Base-by-base conservation (phyloP, 2,888 invertebrate species). In the Pristionchus fissidentatus region DNA sequence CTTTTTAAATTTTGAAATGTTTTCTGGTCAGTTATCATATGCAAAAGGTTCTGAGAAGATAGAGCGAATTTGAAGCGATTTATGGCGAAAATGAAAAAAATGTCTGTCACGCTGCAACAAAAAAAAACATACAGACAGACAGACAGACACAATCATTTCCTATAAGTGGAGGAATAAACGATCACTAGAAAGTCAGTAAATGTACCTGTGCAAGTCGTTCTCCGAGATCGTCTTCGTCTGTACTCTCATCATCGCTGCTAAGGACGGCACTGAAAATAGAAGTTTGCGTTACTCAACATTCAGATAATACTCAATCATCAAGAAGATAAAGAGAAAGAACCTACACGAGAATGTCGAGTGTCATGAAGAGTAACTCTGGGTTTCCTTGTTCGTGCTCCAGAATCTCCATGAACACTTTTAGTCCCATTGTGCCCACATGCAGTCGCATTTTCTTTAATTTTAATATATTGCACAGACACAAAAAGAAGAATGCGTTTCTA, bases 361-460 rank as follows among this genome's bases (percentile, higher is more conserved):
- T 96, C 93, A 97, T 96, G 87, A 96, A 96, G 60, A 97, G 95
- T 77, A 97, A 96, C 94, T 99, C 98, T 88, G 95, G 95, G 93
- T 98, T 97, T 77, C 95, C 95, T 90, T 96, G 92, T 93, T 99
- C 98, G 85, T 95, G 95, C 93, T 97, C 96, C 89, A 99, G 93
- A 3, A 97, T 96, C 94, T 93, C 92, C 66, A 94, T 89, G 94
- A 93, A 95, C 93, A 83, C 96, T 93, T 86, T 96, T 95, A 93
- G 96, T 94, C 96, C 98, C 95, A 92, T 96, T 0, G 97, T 97
- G 5, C 98, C 99, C 52, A 99, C 98, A 93, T 98, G 97, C 41
- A 99, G 95, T 2, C 98, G 95, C 93, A 96, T 97, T 91, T 97
- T 97, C 92, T 96, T 95, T 0, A 96, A 78, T 35, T 26, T 7